Conservation (phyloP, 2,888 invertebrate genomes). For the Archips xylosteana region DNA sequence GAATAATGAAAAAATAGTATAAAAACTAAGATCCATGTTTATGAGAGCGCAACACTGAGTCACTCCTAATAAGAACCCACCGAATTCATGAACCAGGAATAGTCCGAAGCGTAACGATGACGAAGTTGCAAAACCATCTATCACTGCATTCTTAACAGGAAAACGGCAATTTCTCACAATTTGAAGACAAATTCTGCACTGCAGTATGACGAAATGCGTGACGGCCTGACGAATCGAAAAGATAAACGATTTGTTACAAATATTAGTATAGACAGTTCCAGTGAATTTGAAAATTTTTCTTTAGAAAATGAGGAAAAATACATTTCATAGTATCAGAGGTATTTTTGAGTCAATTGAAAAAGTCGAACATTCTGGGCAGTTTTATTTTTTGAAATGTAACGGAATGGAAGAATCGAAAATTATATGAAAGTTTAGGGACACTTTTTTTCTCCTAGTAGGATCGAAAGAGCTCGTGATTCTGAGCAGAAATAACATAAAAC, state of each 20-base stretch:
- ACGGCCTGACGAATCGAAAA: constrained; percentile 19
- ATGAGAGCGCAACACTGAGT: neutral
- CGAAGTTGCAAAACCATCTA: constrained; percentile 17
- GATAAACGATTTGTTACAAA: constrained; percentile 15
- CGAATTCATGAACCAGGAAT: constrained; percentile 25
- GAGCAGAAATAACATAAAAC: too few relatives aligned
- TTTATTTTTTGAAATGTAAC: too few relatives aligned
- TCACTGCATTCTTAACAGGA: constrained; percentile 35
- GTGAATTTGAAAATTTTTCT: neutral
- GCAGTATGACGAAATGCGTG: constrained; percentile 17
- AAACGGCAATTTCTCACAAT: constrained; percentile 38
- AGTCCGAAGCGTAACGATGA: constrained; percentile 30
- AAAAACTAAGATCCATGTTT: neutral
- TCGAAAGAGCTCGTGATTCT: too few relatives aligned
- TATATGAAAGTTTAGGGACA: too few relatives aligned
- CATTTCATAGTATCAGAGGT: neutral
- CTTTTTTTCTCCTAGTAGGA: too few relatives aligned
- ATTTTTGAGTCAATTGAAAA: too few relatives aligned
- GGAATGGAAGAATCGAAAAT: too few relatives aligned
- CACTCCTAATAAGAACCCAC: neutral
- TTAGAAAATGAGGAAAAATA: neutral
- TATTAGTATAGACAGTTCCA: neutral
- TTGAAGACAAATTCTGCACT: constrained; percentile 6
- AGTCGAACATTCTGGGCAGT: too few relatives aligned
- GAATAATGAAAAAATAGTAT: neutral